Evolutionary conservation across 2,797 vertebrate genomes (phyloP).

Genomic region (Chlorospingus flavigularis): DNA sequence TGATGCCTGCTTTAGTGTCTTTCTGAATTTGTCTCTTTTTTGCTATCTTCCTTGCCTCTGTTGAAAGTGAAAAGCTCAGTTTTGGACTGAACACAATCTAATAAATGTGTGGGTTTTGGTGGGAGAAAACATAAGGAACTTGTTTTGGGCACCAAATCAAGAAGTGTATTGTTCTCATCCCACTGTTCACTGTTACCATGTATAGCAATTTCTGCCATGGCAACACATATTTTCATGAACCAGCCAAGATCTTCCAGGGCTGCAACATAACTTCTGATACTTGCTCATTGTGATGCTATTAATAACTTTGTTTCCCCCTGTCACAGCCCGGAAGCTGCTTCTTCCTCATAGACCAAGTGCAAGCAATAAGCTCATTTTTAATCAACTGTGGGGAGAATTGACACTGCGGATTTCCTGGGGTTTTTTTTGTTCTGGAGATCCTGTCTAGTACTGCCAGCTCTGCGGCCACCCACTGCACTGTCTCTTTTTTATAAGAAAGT

Average conservation of each 20-base stretch:
- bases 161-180: slow-evolving; percentile 31
- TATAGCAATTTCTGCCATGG: slow-evolving; percentile 47
- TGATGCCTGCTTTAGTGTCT: background rate
- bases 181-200: slow-evolving; percentile 13
- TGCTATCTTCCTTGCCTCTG: background rate
- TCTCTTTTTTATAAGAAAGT: slow-evolving; percentile 22
- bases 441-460: slow-evolving; percentile 26
- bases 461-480: background rate
- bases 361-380: slow-evolving; percentile 36
- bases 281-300: slow-evolving; percentile 54
- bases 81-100: background rate
- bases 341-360: slow-evolving; percentile 35
- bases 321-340: slow-evolving; percentile 37
- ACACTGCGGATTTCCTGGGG: slow-evolving; percentile 37
- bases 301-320: slow-evolving; percentile 29
- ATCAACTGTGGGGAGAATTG: slow-evolving; percentile 20
- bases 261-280: slow-evolving; percentile 31
- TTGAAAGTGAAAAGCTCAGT: slow-evolving; percentile 14
- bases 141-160: slow-evolving; percentile 41
- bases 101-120: background rate
- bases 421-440: slow-evolving; percentile 26
- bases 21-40: background rate
- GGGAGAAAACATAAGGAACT: slow-evolving; percentile 14
- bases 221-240: slow-evolving; percentile 20
- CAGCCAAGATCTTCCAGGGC: slow-evolving; percentile 41